Evolutionary conservation across 2,888 invertebrate species (phyloP).

Genomic region (Phragmatobia fuliginosa): DNA sequence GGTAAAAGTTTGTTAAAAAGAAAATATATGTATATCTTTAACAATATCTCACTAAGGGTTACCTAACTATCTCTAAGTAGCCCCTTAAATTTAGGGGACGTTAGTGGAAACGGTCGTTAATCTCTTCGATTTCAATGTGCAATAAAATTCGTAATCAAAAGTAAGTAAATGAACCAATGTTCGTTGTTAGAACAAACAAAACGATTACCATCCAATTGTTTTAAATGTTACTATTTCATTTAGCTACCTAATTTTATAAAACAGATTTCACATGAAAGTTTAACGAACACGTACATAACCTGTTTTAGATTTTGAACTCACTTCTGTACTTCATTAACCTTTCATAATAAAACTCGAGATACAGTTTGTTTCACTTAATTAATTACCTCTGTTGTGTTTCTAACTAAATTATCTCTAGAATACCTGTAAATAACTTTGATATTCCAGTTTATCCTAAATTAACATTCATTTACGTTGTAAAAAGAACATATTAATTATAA

Average conservation of each 20-base stretch:
- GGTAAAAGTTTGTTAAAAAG: no score
- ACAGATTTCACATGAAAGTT: conserved; percentile 13
- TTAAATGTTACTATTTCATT: not conserved
- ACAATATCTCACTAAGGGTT: no score
- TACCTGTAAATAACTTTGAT: conserved; percentile 17
- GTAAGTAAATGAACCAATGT: not conserved
- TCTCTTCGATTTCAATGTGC: not conserved
- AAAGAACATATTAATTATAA: conserved; percentile 42
- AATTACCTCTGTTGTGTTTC: conserved; percentile 41
- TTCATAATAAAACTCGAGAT: conserved; percentile 32
- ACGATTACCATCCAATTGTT: not conserved
- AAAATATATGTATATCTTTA: no score
- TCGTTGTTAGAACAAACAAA: not conserved
- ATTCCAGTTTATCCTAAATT: conserved; percentile 36
- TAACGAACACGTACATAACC: conserved; percentile 12
- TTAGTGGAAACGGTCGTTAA: no score
- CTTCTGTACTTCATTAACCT: conserved; percentile 42
- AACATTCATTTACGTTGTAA: conserved; percentile 32
- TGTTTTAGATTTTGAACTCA: conserved; percentile 27
- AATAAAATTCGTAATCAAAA: not conserved
- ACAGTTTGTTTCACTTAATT: conserved; percentile 37
- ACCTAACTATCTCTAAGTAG: no score
- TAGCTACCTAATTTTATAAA: not conserved
- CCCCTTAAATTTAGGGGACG: no score
- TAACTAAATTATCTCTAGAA: conserved; percentile 39